Conservation (phyloP, 1,140 invertebrate species). For the Pogonus chalceus region DNA sequence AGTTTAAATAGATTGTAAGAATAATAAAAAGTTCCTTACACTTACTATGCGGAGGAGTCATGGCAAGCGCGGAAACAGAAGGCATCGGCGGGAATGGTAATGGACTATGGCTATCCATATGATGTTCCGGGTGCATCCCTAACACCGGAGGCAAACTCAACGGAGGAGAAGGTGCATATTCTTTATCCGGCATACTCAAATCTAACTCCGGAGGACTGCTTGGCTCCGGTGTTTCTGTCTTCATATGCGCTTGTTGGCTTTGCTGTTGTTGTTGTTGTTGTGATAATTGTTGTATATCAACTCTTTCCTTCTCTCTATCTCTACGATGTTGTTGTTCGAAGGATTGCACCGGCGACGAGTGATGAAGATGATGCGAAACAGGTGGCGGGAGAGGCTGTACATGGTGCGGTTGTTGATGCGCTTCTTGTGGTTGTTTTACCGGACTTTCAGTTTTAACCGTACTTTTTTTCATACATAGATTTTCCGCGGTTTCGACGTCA, state of each 20-base stretch:
- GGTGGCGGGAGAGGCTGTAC: conserved; percentile 26
- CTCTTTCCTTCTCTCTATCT: background rate
- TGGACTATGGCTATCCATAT: conserved; percentile 42
- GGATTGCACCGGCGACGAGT: background rate
- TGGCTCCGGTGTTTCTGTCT: conserved; percentile 31
- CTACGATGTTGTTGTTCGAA: background rate
- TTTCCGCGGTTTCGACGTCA: conserved; percentile 34
- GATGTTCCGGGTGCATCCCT: background rate
- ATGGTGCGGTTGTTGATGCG: conserved; percentile 27
- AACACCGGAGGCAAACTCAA: conserved; percentile 34
- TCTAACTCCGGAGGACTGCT: conserved; percentile 38
- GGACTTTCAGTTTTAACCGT: conserved; percentile 16
- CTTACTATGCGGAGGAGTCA: conserved; percentile 69
- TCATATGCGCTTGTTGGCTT: background rate
- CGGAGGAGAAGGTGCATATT: conserved; percentile 40
- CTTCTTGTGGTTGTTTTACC: conserved; percentile 26
- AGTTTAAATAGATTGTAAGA: too few species aligned
- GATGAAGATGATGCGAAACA: conserved; percentile 21
- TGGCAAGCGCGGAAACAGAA: conserved; percentile 58
- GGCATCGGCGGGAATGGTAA: conserved; percentile 55
- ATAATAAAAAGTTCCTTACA: conserved; percentile 38
- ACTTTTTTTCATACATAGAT: conserved; percentile 39
- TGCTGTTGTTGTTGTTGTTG: background rate
- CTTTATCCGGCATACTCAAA: conserved; percentile 32
- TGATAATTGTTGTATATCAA: background rate